phyloP scores from a whole-genome alignment of 1,140 invertebrate genomes.

The Steinernema feltiae region DNA sequence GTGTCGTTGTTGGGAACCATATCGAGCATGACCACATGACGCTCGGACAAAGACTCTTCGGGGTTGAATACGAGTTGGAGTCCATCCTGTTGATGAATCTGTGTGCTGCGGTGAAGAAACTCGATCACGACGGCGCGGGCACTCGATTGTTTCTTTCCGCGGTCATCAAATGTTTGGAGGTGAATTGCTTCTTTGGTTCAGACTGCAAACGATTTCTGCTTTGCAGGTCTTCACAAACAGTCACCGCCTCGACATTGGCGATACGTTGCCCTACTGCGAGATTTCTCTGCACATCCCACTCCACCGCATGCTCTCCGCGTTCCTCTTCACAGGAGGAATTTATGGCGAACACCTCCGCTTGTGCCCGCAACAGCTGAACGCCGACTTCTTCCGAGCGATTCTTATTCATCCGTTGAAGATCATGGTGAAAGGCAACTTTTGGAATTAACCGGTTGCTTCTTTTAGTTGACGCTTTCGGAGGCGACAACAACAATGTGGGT shows the following conservation, averaged over 20 bases:
- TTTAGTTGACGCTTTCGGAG: background rate
- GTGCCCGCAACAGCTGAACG: background rate
- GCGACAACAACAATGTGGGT: background rate
- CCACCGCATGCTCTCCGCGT: background rate
- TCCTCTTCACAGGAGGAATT: background rate
- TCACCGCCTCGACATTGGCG: background rate
- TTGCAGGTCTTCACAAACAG: background rate
- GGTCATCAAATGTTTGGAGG: background rate
- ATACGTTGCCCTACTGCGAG: background rate
- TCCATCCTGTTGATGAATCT: background rate
- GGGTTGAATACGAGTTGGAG: slow-evolving; percentile 3
- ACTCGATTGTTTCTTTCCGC: background rate
- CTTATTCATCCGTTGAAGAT: background rate
- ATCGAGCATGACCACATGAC: background rate
- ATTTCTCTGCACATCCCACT: background rate
- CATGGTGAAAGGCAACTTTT: background rate
- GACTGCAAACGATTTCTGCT: background rate
- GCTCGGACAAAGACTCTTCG: background rate
- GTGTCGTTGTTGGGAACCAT: background rate
- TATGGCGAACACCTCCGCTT: background rate
- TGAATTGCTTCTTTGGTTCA: background rate
- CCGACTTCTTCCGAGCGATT: background rate
- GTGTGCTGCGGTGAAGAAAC: background rate
- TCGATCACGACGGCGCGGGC: background rate
- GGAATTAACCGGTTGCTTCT: background rate